Base-by-base conservation (phyloP, 2,888 invertebrate genomes). In the Thereva unica region DNA sequence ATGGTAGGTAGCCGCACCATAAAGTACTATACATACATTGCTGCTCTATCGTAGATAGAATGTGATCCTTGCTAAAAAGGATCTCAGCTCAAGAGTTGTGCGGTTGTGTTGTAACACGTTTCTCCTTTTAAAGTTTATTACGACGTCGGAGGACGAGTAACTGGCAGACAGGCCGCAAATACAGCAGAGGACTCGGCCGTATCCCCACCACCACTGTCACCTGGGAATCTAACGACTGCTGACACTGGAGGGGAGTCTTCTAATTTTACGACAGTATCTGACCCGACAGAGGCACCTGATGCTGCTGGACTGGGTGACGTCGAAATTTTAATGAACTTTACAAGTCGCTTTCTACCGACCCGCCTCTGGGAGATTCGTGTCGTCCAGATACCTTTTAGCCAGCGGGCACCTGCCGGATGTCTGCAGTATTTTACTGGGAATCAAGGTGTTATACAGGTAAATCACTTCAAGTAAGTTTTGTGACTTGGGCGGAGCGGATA, bases 361-460 rank as follows among this genome's bases (percentile, higher is more conserved):
- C 84, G 93, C 0, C 82, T 93, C 69, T 93, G 92, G 92, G 89
- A 93, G 78, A 85, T 93, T 75, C 83, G 88, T 59, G 83, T 93
- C 0, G 84, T 86, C 0, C 93, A 93, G 80, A 84, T 93, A 78
- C 90, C 89, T 0, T 89, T 93, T 52, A 88, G 87, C 23, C 85
- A 90, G 73, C 83, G 91, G 2, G 91, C 92, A 0, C 93, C 93
- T 0, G 86, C 87, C 34, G 88, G 89, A 10, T 93, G 93, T 74
- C 78, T 91, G 49, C 93, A 93, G 78, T 92, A 91, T 75, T 86
- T 85, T 74, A 86, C 86, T 0, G 84, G 84, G 6, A 75, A 79
- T 3, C 86, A 85, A 73, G 90, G 90, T 79, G 76, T 82, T 41
- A 73, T 81, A 54, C 76, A 76, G 73, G 77, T 77, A 69, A 61